phyloP scores from a whole-genome alignment of 2,797 vertebrate genomes.

The Clarias laeviceps region DNA sequence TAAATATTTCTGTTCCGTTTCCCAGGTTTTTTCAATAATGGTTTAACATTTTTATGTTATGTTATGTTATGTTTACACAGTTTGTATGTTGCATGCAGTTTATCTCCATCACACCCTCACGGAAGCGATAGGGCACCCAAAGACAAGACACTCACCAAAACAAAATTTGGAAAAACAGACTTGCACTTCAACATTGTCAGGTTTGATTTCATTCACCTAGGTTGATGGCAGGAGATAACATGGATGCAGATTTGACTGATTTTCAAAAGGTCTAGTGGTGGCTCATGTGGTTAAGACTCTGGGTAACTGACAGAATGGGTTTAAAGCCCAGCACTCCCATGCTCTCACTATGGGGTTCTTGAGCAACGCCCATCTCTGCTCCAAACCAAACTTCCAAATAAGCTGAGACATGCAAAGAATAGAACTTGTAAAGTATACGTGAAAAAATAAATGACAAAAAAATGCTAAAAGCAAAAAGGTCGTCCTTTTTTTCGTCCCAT shows the following conservation, averaged over 20 bases:
- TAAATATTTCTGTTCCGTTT: conserved; percentile 12
- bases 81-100: conserved; percentile 28
- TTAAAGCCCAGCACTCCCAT: too few species aligned
- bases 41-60: not conserved
- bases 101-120: conserved; percentile 2
- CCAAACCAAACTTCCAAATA: too few species aligned
- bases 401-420: too few species aligned
- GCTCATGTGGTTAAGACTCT: too few species aligned
- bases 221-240: conserved; percentile 32
- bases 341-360: too few species aligned
- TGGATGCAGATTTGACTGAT: conserved; percentile 58
- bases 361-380: too few species aligned
- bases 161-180: not conserved
- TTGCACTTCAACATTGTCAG: conserved; percentile 13
- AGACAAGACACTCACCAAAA: not conserved
- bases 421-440: too few species aligned
- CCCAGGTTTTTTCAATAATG: conserved; percentile 27
- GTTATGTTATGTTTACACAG: too few species aligned
- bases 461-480: too few species aligned
- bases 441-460: too few species aligned
- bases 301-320: too few species aligned
- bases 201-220: conserved; percentile 25
- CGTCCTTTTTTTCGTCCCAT: conserved; percentile 55
- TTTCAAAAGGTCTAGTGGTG: not conserved
- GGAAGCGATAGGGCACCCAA: not conserved